Percentiles rank a stretch among this genome's conserved stretches.
These are phyloP conservation scores for Caenorhabditis doughertyi DNA, from an alignment of 2,888 invertebrate genomes.

Conservation along the genomic window DNA sequence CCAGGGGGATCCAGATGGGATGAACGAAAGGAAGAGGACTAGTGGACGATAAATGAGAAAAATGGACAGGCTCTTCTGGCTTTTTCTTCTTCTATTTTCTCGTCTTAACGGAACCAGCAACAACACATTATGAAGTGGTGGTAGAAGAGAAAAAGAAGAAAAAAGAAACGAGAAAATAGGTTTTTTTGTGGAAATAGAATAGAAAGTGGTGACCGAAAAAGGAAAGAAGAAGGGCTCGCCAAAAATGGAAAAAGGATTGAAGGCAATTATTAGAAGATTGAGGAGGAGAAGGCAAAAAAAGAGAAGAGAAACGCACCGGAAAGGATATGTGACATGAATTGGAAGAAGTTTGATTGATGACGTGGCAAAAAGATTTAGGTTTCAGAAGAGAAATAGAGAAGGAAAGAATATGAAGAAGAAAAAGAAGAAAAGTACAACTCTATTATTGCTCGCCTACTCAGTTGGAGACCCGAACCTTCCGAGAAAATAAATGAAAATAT, in stretches of 20 bases:
- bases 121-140: constrained; percentile 53
- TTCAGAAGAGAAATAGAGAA: neutral
- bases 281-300: neutral
- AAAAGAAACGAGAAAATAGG: constrained; percentile 25
- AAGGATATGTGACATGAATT: constrained; percentile 47
- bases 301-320: constrained; percentile 28
- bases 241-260: constrained; percentile 38
- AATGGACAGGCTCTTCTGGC: constrained; percentile 26
- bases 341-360: constrained; percentile 37
- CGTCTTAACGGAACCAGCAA: constrained; percentile 13
- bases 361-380: constrained; percentile 19
- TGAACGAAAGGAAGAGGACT: constrained; percentile 21
- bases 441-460: constrained; percentile 1
- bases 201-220: constrained; percentile 26
- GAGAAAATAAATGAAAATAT: neutral
- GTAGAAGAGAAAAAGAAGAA: constrained; percentile 17
- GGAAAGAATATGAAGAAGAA: constrained; percentile 1
- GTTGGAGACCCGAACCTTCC: neutral
- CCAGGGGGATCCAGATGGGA: constrained; percentile 47
- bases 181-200: constrained; percentile 31
- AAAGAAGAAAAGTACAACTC: neutral
- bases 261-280: constrained; percentile 40
- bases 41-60: constrained; percentile 46
- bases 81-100: constrained; percentile 11
- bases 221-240: constrained; percentile 3